A percentile compares a stretch with the other conserved stretches of the same genome.
Conservation (phyloP, 2,113 vertebrate genomes). For the Cyanoliseus patagonus region DNA sequence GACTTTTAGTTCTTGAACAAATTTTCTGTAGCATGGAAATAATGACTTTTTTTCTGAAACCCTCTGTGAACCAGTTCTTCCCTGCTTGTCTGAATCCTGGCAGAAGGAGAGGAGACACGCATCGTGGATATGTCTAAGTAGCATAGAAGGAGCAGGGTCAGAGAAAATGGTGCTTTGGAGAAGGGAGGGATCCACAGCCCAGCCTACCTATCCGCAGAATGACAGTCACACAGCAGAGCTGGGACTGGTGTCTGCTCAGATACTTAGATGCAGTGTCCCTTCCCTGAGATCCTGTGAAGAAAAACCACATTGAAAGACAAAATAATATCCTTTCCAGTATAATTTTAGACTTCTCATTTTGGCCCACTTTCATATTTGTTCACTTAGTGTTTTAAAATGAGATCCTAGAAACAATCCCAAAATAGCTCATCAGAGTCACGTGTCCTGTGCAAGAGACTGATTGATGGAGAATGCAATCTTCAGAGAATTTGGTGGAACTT, state of each 20-base stretch:
- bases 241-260: rapidly evolving
- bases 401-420: background rate
- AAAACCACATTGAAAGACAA: background rate
- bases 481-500: background rate
- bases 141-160: background rate
- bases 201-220: rapidly evolving
- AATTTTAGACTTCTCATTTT: background rate
- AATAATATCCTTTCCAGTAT: background rate
- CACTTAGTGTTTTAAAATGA: background rate
- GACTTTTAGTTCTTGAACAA: background rate
- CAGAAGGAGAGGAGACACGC: background rate
- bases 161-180: background rate
- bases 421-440: rapidly evolving
- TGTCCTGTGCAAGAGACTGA: background rate
- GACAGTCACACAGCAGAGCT: rapidly evolving
- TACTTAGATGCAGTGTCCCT: rapidly evolving
- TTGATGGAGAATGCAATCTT: background rate
- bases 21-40: background rate
- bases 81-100: background rate
- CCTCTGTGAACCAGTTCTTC: background rate
- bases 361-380: background rate
- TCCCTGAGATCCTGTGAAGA: background rate
- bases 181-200: background rate
- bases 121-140: background rate
- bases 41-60: background rate